Evolutionary conservation across 1,140 invertebrate genomes (phyloP), one percentile per base, ranked within the genome.

Genomic region (Rhysida immarginata): DNA sequence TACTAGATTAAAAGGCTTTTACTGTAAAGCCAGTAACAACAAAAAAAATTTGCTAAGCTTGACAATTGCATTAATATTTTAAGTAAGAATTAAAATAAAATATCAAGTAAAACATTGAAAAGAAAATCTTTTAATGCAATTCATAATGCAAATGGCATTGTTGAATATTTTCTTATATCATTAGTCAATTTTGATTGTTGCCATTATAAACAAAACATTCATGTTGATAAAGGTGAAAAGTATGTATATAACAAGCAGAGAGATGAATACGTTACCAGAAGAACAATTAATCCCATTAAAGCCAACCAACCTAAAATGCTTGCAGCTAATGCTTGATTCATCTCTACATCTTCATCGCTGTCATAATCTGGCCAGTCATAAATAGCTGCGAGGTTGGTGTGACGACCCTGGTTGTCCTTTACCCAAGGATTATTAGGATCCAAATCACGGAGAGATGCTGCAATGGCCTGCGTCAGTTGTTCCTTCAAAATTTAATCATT

Each of bases 281-380:
- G 14, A 11, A 16, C 8, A 14, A 42, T n/a, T n/a, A n/a, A n/a
- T n/a, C n/a, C n/a, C n/a, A n/a, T n/a, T n/a, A n/a, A n/a, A n/a
- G n/a, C n/a, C 54, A 62, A 66, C 21, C 64, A 59, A 20, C 66
- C 68, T 21, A 68, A 44, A 11, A 68, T 56, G 60, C 61, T 66
- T 14, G 68, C 63, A 26, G 64, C 65, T 23, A 66, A 24, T 23
- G 62, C 62, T 57, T 59, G 53, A 26, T 65, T 63, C 16, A 65
- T 58, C 55, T 68, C 62, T 43, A 55, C 60, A 59, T 77, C 75
- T 57, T 79, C 75, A 63, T 81, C 78, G 42, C 75, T 77, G 58
- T 79, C 78, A 58, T 70, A 69, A 60, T 75, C 75, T 21, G 79
- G 78, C 78, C 78, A 81, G 61, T 81, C 77, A 58, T 77, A 74